phyloP scores from a whole-genome alignment of 2,888 invertebrate species.

The Chouioia cunea region DNA sequence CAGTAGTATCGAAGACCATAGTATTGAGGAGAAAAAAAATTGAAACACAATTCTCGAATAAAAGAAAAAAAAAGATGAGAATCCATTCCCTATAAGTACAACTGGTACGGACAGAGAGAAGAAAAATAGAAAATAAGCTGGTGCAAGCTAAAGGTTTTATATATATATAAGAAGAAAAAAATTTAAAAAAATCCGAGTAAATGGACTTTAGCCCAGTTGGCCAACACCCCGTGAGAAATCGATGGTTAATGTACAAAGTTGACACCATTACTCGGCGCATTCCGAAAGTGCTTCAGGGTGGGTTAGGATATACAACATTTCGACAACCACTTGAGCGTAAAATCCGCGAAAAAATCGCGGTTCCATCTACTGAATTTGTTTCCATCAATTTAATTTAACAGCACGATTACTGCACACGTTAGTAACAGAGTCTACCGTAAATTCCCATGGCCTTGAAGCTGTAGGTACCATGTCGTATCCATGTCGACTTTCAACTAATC shows the following conservation, averaged over 20 bases:
- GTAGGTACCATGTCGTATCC: too few species aligned
- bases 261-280: constrained; percentile 54
- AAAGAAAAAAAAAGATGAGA: constrained; percentile 24
- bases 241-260: constrained; percentile 63
- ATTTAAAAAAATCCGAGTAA: constrained; percentile 44
- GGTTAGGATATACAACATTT: not conserved
- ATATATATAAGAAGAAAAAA: too few species aligned
- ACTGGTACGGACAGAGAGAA: not conserved
- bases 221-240: constrained; percentile 55
- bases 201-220: constrained; percentile 56
- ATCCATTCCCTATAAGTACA: constrained; percentile 17
- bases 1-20: not conserved
- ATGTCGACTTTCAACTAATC: too few species aligned
- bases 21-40: not conserved
- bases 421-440: too few species aligned
- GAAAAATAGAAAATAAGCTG: not conserved
- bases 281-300: constrained; percentile 22
- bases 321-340: too few species aligned
- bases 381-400: too few species aligned
- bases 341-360: too few species aligned
- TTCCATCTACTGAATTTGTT: too few species aligned
- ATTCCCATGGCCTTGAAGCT: too few species aligned
- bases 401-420: too few species aligned
- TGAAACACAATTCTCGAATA: constrained; percentile 37
- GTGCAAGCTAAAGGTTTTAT: not conserved